Conservation (phyloP, 64 coral and sea anemone genomes). For the Montipora capricornis region DNA sequence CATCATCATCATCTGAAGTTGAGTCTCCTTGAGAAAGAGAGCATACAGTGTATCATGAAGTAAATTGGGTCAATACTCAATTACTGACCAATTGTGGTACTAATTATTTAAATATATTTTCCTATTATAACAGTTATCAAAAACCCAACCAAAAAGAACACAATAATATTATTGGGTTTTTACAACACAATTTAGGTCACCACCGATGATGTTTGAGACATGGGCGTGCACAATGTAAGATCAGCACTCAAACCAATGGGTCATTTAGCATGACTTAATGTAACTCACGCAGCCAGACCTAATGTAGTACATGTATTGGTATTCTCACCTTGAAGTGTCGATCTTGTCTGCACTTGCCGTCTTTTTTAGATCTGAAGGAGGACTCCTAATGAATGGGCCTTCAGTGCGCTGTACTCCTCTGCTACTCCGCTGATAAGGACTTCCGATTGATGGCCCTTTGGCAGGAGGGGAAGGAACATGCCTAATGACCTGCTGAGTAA, state of each 20-base stretch:
- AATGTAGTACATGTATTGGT: not conserved
- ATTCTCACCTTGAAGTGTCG: constrained; percentile 85
- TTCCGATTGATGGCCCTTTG: constrained; percentile 65
- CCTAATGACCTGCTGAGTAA: constrained; percentile 96
- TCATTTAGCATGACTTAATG: too few species aligned
- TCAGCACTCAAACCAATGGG: too few species aligned
- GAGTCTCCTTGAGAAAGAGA: not conserved
- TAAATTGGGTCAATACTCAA: not conserved
- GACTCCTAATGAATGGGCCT: constrained; percentile 55
- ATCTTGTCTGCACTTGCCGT: constrained; percentile 80
- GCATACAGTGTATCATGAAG: not conserved
- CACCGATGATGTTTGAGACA: too few species aligned
- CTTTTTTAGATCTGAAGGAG: constrained; percentile 62
- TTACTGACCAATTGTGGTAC: too few species aligned
- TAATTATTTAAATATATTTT: too few species aligned
- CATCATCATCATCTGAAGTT: too few species aligned
- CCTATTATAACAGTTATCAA: too few species aligned
- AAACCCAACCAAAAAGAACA: too few species aligned
- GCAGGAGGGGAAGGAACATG: constrained; percentile 90
- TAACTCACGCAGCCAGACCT: too few species aligned
- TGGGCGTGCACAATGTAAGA: too few species aligned
- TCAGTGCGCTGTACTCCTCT: constrained; percentile 53
- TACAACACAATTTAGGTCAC: too few species aligned
- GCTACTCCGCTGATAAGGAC: constrained; percentile 40
- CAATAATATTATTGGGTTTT: too few species aligned